These are phyloP conservation scores for Amaurobius ferox DNA, from an alignment of 2,888 invertebrate genomes.

Conservation along the genomic window DNA sequence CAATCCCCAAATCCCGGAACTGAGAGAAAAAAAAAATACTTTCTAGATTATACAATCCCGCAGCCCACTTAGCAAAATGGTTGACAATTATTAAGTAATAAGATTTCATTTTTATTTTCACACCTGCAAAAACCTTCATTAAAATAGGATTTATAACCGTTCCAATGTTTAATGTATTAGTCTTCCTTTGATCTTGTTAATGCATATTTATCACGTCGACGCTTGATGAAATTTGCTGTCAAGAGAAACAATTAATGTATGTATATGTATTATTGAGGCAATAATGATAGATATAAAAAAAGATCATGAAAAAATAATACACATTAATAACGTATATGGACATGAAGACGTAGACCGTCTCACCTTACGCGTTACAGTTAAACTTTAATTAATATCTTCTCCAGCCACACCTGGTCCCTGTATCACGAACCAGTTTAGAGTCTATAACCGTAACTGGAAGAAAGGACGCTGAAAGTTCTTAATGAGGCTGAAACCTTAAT, in stretches of 20 bases:
- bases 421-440: background rate
- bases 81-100: too few relatives aligned
- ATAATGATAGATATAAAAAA: background rate
- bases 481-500: constrained; percentile 18
- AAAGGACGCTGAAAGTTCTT: background rate
- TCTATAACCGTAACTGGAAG: background rate
- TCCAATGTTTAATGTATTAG: background rate
- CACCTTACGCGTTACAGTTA: background rate
- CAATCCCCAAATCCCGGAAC: too few relatives aligned
- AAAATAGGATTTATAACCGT: too few relatives aligned
- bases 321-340: constrained; percentile 1
- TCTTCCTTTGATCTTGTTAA: background rate
- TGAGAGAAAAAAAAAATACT: too few relatives aligned
- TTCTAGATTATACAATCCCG: too few relatives aligned
- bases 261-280: background rate
- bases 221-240: background rate
- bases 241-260: background rate
- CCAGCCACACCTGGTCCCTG: background rate
- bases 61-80: too few relatives aligned
- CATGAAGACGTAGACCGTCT: background rate
- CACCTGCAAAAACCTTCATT: too few relatives aligned
- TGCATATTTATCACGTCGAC: background rate
- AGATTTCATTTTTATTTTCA: too few relatives aligned
- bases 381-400: background rate
- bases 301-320: background rate